Conservation (phyloP, 1,140 invertebrate species). For the Drosophila serrata region DNA sequence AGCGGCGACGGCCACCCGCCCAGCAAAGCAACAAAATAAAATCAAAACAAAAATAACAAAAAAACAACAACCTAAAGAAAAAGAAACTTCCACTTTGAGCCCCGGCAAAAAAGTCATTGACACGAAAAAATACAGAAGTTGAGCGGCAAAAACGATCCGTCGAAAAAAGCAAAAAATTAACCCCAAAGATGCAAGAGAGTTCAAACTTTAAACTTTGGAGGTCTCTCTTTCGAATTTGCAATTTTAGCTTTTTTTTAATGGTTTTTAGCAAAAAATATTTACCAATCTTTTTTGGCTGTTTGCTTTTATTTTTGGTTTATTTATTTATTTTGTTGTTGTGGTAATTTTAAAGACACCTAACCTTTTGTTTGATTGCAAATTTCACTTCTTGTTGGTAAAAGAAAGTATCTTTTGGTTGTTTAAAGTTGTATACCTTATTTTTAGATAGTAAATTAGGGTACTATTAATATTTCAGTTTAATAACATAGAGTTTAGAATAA, state of each 20-base stretch:
- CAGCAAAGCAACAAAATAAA: slow-evolving; percentile 10
- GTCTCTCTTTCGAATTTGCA: slow-evolving; percentile 16
- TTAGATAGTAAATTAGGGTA: no score
- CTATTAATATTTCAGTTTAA: no score
- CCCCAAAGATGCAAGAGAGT: slow-evolving; percentile 55
- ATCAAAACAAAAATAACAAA: slow-evolving; percentile 18
- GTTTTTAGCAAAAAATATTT: slow-evolving; percentile 13
- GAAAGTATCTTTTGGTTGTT: neutral
- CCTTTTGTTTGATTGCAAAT: slow-evolving; percentile 7
- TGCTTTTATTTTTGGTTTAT: slow-evolving; percentile 2
- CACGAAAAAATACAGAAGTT: slow-evolving; percentile 57
- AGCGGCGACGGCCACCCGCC: slow-evolving; percentile 53
- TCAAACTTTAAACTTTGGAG: slow-evolving; percentile 40
- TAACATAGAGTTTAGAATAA: no score
- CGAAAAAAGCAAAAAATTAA: slow-evolving; percentile 34
- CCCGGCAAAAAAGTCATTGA: slow-evolving; percentile 70
- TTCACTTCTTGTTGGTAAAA: neutral
- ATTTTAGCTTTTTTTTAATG: slow-evolving; percentile 10
- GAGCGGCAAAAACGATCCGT: slow-evolving; percentile 6
- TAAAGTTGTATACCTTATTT: neutral
- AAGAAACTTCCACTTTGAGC: slow-evolving; percentile 69
- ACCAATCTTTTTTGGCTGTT: neutral
- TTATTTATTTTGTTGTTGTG: slow-evolving; percentile 1
- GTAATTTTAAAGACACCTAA: slow-evolving; percentile 4
- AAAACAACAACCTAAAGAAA: slow-evolving; percentile 34